Conservation (phyloP, 1,140 invertebrate genomes). For the Drosophila nebulosa region DNA sequence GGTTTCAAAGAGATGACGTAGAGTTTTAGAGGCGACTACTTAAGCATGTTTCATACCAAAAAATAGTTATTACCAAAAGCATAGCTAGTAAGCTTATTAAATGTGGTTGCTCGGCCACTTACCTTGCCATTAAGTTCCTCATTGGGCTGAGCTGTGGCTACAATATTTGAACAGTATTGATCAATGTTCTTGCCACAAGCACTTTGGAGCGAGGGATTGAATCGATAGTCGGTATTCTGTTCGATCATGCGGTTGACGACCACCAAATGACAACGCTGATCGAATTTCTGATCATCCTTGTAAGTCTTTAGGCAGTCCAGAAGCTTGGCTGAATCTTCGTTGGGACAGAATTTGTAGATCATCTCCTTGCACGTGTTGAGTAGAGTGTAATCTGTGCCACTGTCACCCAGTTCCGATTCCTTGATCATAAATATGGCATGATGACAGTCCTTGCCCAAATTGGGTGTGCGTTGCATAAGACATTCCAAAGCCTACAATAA, state of each 20-base stretch:
- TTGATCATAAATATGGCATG: slow-evolving; percentile 91
- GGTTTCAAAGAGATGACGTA: slow-evolving; percentile 35
- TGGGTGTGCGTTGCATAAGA: slow-evolving; percentile 87
- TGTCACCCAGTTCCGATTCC: slow-evolving; percentile 92
- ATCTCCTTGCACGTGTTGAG: slow-evolving; percentile 91
- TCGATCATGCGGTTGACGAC: slow-evolving; percentile 95
- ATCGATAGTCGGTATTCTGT: slow-evolving; percentile 94
- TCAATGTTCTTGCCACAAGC: slow-evolving; percentile 88
- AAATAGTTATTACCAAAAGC: not conserved
- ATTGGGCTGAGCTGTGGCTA: slow-evolving; percentile 81
- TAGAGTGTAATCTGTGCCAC: slow-evolving; percentile 92
- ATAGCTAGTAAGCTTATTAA: not conserved
- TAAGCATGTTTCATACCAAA: not conserved
- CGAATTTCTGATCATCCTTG: slow-evolving; percentile 91
- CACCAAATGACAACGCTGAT: slow-evolving; percentile 91
- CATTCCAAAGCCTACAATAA: slow-evolving; percentile 90
- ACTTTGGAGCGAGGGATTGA: slow-evolving; percentile 91
- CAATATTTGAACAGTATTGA: slow-evolving; percentile 85
- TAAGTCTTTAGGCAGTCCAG: slow-evolving; percentile 88
- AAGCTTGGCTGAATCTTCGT: slow-evolving; percentile 85
- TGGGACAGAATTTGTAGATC: slow-evolving; percentile 90
- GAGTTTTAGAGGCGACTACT: slow-evolving; percentile 31
- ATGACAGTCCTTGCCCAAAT: slow-evolving; percentile 87
- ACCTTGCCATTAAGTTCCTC: slow-evolving; percentile 85
- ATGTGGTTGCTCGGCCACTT: slow-evolving; percentile 16